Evolutionary conservation across 2,113 vertebrate genomes (phyloP), one percentile per base, ranked within the genome.

Genomic region (Zosterops borbonicus): DNA sequence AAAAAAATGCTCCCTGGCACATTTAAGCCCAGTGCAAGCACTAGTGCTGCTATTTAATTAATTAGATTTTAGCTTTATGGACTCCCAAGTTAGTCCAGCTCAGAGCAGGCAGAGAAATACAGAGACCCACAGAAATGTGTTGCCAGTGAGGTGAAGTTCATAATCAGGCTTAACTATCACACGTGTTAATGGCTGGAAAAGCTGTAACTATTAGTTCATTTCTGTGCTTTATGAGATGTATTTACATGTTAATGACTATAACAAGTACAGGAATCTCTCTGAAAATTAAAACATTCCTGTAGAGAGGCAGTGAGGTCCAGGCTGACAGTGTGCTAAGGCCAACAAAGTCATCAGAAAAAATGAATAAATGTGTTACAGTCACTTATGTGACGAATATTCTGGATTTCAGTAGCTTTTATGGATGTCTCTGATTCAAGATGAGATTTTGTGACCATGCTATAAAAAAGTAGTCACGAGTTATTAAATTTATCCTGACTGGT

Each of bases 221-320:
- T 92, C 67, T 76, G 73, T 70, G 52, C 70, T 97, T 97, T 96
- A 94, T 87, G 92, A 80, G 94, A 94, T 64, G 46, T 77, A 96
- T 95, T 96, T 96, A 92, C 94, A 95, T 83, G 83, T 81, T 96
- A 96, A 97, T 89, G 90, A 85, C 92, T 83, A 71, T 27, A 49
- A 68, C 23, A 94, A 96, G 79, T 50, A 52, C 42, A 28, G 25
- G 50, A 97, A 76, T 89, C 39, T 76, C 69, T 14, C 25, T 83
- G 73, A 80, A 91, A 94, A 80, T 50, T 46, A 71, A 93, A 92
- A 86, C 3, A 14, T 59, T 83, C 50, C 68, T 49, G 29, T 46
- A 50, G 28, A 52, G 62, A 83, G 64, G 59, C 71, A 64, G 71
- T 5, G 31, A 82, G 41, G 31, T 47, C 73, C 46, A 27, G 65